These are phyloP conservation scores for Drosophila bocqueti DNA, from an alignment of 1,140 invertebrate genomes.

Conservation along the genomic window DNA sequence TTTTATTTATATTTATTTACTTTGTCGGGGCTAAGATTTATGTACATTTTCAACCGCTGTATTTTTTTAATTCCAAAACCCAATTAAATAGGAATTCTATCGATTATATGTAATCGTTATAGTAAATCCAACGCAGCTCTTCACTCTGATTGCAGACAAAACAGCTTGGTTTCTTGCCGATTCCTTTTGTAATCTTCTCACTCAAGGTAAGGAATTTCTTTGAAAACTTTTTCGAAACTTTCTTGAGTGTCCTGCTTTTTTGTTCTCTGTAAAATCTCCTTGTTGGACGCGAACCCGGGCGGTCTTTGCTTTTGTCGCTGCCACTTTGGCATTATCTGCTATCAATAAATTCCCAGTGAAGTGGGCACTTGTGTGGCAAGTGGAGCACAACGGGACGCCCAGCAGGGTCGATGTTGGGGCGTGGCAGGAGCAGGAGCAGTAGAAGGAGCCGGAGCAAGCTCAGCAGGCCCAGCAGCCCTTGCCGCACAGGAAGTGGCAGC, in stretches of 20 bases:
- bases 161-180: too few species aligned
- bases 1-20: too few species aligned
- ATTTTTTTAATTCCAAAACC: not conserved
- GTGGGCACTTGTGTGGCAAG: constrained; percentile 80
- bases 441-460: constrained; percentile 1
- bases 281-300: constrained; percentile 34
- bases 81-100: too few species aligned
- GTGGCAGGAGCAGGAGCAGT: constrained; percentile 22
- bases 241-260: not conserved
- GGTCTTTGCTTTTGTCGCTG: constrained; percentile 76
- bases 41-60: too few species aligned
- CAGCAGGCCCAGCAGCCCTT: constrained; percentile 23
- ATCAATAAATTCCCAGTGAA: constrained; percentile 84
- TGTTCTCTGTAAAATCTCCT: constrained; percentile 12
- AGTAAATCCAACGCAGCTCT: not conserved
- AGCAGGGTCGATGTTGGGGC: constrained; percentile 37
- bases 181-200: not conserved
- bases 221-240: constrained; percentile 5
- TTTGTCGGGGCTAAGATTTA: too few species aligned
- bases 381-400: constrained; percentile 73
- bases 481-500: constrained; percentile 66
- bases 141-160: not conserved
- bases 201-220: not conserved
- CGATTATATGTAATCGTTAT: not conserved
- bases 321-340: constrained; percentile 81